Evolutionary conservation across 2,797 vertebrate species (phyloP).

Genomic region (Taenioides sp.): DNA sequence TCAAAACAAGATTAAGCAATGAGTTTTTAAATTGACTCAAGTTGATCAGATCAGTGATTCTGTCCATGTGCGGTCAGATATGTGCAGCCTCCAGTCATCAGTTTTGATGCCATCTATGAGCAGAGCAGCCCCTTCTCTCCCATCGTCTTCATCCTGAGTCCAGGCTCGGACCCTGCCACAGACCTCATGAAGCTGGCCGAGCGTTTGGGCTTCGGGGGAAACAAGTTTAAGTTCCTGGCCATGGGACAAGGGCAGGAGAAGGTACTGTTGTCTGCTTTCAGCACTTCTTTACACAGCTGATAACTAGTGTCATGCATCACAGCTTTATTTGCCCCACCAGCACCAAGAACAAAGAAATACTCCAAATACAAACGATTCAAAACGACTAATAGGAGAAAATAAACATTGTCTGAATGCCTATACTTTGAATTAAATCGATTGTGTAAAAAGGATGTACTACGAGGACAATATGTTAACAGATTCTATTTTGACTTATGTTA

Average conservation of each 20-base stretch:
- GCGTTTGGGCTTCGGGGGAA: conserved; percentile 82
- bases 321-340: background rate
- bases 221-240: conserved; percentile 89
- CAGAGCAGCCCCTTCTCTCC: conserved; percentile 90
- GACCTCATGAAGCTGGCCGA: conserved; percentile 94
- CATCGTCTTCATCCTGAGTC: conserved; percentile 94
- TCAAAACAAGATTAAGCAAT: background rate
- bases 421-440: no score
- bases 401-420: no score
- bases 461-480: no score
- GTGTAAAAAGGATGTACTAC: no score
- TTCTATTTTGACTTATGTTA: no score
- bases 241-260: conserved; percentile 98
- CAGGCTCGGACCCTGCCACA: conserved; percentile 90
- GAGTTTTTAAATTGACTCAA: background rate
- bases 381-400: no score
- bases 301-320: background rate
- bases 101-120: conserved; percentile 87
- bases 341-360: background rate
- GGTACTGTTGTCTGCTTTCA: conserved; percentile 65
- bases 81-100: conserved; percentile 95
- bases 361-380: no score
- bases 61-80: conserved; percentile 75
- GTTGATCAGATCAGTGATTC: background rate
- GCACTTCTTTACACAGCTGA: background rate